Percentiles rank a stretch among this genome's conserved stretches.
phyloP scores from a whole-genome alignment of 2,888 invertebrate species.

The Conomelus anceps region DNA sequence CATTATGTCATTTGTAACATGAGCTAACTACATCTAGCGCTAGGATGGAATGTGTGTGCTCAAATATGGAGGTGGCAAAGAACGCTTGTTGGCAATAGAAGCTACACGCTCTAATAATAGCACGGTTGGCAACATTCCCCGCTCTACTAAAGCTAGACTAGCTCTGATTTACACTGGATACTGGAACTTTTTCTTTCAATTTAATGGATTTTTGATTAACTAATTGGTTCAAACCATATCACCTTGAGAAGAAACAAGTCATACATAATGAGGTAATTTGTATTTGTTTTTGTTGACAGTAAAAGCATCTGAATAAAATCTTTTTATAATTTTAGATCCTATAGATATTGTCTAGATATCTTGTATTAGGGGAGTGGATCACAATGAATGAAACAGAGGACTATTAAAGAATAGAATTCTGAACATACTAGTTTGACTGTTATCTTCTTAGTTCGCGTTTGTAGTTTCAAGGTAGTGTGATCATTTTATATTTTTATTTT shows the following conservation, averaged over 20 bases:
- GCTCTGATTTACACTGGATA: neutral
- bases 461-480: too few species aligned
- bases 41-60: neutral
- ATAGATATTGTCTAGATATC: neutral
- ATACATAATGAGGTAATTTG: neutral
- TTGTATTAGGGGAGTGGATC: too few species aligned
- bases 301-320: neutral
- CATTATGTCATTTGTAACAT: neutral
- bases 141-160: neutral
- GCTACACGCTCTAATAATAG: neutral
- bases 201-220: neutral
- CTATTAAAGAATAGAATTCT: too few species aligned
- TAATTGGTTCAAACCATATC: neutral
- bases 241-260: neutral
- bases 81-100: neutral
- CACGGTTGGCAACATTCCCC: neutral
- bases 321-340: neutral
- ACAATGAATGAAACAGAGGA: too few species aligned
- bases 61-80: constrained; percentile 9
- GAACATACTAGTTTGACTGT: too few species aligned
- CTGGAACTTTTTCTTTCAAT: neutral
- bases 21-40: neutral
- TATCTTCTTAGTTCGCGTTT: too few species aligned
- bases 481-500: too few species aligned
- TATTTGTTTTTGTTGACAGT: neutral